Percentiles rank a stretch among this genome's conserved stretches.
phyloP scores from a whole-genome alignment of 2,888 invertebrate genomes.

The Leptodirus hochenwartii region DNA sequence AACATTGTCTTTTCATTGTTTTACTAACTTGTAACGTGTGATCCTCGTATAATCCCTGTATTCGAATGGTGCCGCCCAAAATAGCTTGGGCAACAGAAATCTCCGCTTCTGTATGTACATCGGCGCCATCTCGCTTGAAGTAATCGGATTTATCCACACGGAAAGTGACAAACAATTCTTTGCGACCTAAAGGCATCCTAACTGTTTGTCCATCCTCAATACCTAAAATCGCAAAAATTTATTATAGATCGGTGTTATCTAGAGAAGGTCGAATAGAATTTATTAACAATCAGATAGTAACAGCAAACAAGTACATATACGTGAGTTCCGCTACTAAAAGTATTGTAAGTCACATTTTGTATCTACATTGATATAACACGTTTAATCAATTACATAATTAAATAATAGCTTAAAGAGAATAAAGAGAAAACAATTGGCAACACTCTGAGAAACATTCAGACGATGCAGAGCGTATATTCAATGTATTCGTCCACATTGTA shows the following conservation, averaged over 20 bases:
- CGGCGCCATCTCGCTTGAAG: constrained; percentile 84
- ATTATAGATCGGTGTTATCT: constrained; percentile 4
- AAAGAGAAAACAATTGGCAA: too few relatives aligned
- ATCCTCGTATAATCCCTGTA: constrained; percentile 92
- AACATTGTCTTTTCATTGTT: too few relatives aligned
- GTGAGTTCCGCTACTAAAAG: too few relatives aligned
- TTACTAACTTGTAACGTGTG: constrained; percentile 61
- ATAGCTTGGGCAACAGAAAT: constrained; percentile 84
- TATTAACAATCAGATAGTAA: constrained; percentile 7
- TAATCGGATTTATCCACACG: constrained; percentile 76
- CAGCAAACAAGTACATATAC: too few relatives aligned
- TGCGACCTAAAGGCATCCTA: constrained; percentile 77
- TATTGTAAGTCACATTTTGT: too few relatives aligned
- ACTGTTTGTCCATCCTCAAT: constrained; percentile 97
- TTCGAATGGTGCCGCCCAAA: constrained; percentile 79
- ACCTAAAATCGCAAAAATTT: constrained; percentile 22
- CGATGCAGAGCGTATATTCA: too few relatives aligned
- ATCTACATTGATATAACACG: too few relatives aligned
- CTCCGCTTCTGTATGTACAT: constrained; percentile 87
- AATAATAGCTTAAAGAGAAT: too few relatives aligned
- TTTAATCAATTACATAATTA: too few relatives aligned
- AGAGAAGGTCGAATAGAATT: neutral
- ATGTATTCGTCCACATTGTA: too few relatives aligned
- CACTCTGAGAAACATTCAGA: too few relatives aligned
- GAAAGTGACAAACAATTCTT: constrained; percentile 88